Percentiles rank a stretch among this genome's conserved stretches.
phyloP scores from a whole-genome alignment of 1,140 invertebrate genomes.

The Anoplolepis gracilipes region DNA sequence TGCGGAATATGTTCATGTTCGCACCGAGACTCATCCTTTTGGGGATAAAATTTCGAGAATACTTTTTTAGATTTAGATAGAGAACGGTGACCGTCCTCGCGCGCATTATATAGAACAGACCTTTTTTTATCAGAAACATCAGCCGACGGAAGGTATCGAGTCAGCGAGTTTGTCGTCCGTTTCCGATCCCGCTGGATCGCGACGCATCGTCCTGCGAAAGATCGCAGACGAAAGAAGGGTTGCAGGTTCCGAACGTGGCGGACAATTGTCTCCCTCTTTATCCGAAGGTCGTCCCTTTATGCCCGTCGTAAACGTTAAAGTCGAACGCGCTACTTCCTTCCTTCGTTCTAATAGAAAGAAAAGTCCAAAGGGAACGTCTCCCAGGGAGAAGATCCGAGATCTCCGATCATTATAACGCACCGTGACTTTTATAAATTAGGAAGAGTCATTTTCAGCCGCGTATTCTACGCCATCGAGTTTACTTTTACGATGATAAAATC shows the following conservation, averaged over 20 bases:
- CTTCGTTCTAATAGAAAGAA: constrained; percentile 52
- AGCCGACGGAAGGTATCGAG: constrained; percentile 48
- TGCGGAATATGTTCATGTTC: constrained; percentile 46
- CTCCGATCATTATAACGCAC: constrained; percentile 40
- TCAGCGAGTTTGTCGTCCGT: constrained; percentile 57
- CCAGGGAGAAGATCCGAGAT: constrained; percentile 10
- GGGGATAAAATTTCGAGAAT: constrained; percentile 69
- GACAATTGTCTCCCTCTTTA: constrained; percentile 56
- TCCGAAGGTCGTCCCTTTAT: constrained; percentile 72
- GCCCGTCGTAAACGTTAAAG: constrained; percentile 74
- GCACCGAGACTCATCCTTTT: constrained; percentile 32
- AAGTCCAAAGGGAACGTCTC: not conserved
- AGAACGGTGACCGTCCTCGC: constrained; percentile 16
- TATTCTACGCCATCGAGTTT: constrained; percentile 19
- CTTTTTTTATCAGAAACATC: constrained; percentile 60
- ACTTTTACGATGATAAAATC: constrained; percentile 52
- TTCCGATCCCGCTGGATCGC: constrained; percentile 13
- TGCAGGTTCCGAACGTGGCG: constrained; percentile 32
- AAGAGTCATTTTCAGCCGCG: not conserved
- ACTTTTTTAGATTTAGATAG: constrained; percentile 44
- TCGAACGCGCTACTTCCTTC: constrained; percentile 43
- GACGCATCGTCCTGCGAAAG: constrained; percentile 17
- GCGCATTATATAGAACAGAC: constrained; percentile 11
- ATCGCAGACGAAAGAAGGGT: constrained; percentile 46
- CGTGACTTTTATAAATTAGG: constrained; percentile 50